Percentiles rank a stretch among this genome's conserved stretches.
Conservation (phyloP, 2,797 vertebrate species). For the Enteromius argenteus region DNA sequence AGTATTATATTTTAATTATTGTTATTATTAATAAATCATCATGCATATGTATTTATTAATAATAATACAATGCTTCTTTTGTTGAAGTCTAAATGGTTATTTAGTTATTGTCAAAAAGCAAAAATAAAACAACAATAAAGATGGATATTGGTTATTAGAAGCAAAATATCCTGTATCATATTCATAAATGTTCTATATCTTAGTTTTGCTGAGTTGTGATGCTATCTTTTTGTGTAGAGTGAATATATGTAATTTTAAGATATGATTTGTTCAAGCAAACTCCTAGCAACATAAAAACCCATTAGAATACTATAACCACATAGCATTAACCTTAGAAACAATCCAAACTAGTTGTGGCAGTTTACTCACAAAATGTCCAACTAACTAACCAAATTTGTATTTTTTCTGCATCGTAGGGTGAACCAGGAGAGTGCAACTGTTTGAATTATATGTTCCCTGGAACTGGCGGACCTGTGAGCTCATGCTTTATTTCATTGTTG, state of each 20-base stretch:
- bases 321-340: not conserved
- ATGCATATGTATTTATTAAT: not conserved
- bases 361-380: not conserved
- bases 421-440: constrained; percentile 88
- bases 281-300: not conserved
- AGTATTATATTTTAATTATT: not conserved
- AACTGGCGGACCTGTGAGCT: constrained; percentile 89
- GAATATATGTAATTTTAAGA: not conserved
- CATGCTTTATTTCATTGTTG: constrained; percentile 6
- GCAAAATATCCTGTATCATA: not conserved
- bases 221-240: not conserved
- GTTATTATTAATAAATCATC: not conserved
- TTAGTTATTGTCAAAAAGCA: not conserved
- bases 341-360: not conserved
- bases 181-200: not conserved
- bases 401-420: constrained; percentile 80
- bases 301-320: not conserved
- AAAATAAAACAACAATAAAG: not conserved
- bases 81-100: not conserved
- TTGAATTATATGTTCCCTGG: constrained; percentile 65
- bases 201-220: not conserved
- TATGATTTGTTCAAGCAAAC: not conserved
- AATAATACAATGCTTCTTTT: not conserved
- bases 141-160: not conserved
- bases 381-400: constrained; percentile 1